These are phyloP conservation scores for Euclidia mi DNA, from an alignment of 2,888 invertebrate genomes.

Conservation along the genomic window DNA sequence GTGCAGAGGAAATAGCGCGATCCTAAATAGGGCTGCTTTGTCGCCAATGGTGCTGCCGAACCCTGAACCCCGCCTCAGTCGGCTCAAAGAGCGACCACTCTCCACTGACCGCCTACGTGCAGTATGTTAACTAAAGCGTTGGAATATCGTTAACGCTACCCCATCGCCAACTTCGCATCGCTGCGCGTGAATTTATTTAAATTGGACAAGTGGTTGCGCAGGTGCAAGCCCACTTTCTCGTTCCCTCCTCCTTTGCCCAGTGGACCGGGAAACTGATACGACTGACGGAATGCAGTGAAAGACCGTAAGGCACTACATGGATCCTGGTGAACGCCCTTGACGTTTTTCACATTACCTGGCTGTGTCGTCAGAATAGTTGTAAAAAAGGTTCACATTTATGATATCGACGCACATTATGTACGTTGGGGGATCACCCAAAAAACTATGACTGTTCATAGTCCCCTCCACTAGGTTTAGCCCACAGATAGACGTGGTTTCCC, in stretches of 20 bases:
- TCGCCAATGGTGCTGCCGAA: slow-evolving; percentile 15
- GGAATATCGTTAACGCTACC: neutral
- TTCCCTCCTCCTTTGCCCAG: neutral
- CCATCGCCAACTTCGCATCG: neutral
- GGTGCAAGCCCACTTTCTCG: neutral
- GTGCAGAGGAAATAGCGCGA: slow-evolving; percentile 29
- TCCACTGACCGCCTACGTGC: neutral
- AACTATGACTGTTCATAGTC: neutral
- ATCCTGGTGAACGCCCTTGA: slow-evolving; percentile 4
- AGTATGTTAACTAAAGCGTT: neutral
- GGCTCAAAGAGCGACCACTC: neutral
- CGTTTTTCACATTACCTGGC: slow-evolving; percentile 4
- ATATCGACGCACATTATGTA: neutral
- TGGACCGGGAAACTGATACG: slow-evolving; percentile 4
- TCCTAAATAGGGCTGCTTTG: slow-evolving; percentile 31
- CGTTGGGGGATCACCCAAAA: neutral
- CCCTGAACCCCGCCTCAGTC: neutral
- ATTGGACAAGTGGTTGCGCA: neutral
- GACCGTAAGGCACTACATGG: neutral
- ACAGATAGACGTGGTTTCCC: slow-evolving; percentile 62
- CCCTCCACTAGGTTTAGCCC: neutral
- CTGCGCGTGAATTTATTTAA: slow-evolving; percentile 4
- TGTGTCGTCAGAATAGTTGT: neutral
- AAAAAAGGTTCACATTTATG: no score
- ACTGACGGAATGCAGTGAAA: slow-evolving; percentile 3